Percentiles rank a stretch among this genome's conserved stretches.
phyloP scores from a whole-genome alignment of 2,888 invertebrate genomes.

The Anaspis maculata region DNA sequence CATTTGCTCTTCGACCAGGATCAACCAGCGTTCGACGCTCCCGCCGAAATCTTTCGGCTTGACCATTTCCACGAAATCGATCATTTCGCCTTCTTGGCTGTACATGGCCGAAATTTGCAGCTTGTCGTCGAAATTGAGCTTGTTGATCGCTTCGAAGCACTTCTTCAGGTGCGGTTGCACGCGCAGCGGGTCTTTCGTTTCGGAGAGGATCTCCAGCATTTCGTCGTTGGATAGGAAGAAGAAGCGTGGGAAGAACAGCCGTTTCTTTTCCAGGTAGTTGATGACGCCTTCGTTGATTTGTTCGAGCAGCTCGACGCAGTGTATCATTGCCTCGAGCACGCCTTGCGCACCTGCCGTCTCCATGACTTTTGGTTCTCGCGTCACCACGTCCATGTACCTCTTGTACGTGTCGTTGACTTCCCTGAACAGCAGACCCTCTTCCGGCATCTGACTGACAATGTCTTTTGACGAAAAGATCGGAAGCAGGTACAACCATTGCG shows the following conservation, averaged over 20 bases:
- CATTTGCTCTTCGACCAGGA: constrained; percentile 85
- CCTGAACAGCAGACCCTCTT: constrained; percentile 67
- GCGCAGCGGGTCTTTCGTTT: constrained; percentile 86
- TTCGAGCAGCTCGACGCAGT: constrained; percentile 77
- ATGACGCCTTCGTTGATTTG: constrained; percentile 89
- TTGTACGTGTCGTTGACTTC: constrained; percentile 78
- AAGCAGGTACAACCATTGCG: constrained; percentile 89
- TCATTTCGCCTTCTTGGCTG: constrained; percentile 77
- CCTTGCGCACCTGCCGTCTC: constrained; percentile 64
- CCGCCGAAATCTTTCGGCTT: constrained; percentile 43
- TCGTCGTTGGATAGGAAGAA: constrained; percentile 96
- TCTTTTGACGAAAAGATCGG: constrained; percentile 97
- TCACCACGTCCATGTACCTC: constrained; percentile 58
- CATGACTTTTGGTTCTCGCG: constrained; percentile 54
- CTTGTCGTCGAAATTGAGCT: constrained; percentile 72
- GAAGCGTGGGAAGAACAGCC: constrained; percentile 87
- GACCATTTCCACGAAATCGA: constrained; percentile 9
- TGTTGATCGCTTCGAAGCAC: constrained; percentile 91
- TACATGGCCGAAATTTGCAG: constrained; percentile 90
- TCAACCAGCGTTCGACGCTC: constrained; percentile 91
- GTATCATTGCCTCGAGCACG: constrained; percentile 64
- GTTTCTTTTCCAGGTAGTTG: constrained; percentile 89
- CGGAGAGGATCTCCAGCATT: constrained; percentile 84
- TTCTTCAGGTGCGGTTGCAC: constrained; percentile 94
- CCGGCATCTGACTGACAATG: constrained; percentile 96